These are phyloP conservation scores for Crepidodera aurea DNA, from an alignment of 2,888 invertebrate genomes.

Conservation along the genomic window DNA sequence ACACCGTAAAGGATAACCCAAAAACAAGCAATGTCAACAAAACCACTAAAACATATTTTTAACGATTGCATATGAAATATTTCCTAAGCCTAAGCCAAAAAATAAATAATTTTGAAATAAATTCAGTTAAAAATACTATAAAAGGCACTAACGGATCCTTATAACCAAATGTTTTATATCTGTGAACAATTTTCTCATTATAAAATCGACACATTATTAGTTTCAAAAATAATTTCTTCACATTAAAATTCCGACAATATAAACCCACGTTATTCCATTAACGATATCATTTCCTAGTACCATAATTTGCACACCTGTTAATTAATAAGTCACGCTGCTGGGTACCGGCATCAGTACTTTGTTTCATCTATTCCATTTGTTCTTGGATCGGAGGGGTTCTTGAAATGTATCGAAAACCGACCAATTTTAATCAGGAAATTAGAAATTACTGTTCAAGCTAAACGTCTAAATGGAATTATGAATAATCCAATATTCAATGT, in stretches of 20 bases:
- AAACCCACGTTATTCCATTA: constrained; percentile 25
- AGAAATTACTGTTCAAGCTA: not conserved
- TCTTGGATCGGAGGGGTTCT: not conserved
- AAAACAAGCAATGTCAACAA: too few species aligned
- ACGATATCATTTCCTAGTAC: constrained; percentile 38
- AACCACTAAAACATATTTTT: too few species aligned
- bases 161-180: too few species aligned
- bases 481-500: too few species aligned
- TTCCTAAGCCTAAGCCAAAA: too few species aligned
- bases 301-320: constrained; percentile 29
- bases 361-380: constrained; percentile 1
- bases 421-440: not conserved
- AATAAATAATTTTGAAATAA: too few species aligned
- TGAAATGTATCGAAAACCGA: not conserved
- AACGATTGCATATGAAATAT: too few species aligned
- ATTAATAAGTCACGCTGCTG: constrained; percentile 42
- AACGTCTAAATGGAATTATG: too few species aligned
- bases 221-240: not conserved
- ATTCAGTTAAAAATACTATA: too few species aligned
- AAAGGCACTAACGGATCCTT: too few species aligned
- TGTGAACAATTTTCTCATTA: not conserved
- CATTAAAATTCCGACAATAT: constrained; percentile 13
- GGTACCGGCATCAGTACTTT: constrained; percentile 30
- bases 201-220: not conserved
- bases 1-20: too few species aligned